These are phyloP conservation scores for Spizella passerina DNA, from an alignment of 2,797 vertebrate species.

Conservation along the genomic window DNA sequence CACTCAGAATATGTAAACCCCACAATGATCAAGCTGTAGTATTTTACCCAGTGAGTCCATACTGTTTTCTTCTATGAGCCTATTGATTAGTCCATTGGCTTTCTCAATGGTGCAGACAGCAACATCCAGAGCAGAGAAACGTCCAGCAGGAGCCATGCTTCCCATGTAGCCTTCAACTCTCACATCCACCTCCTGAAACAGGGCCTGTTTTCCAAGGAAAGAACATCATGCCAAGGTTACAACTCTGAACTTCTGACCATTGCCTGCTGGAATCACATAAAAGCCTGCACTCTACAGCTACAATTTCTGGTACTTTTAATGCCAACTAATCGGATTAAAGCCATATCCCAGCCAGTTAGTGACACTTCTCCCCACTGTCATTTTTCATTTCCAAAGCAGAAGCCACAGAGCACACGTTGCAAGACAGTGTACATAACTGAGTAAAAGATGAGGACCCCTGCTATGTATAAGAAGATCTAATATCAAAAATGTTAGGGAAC, in stretches of 20 bases:
- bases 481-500: neutral
- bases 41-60: slow-evolving; percentile 88
- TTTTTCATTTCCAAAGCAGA: neutral
- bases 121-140: slow-evolving; percentile 87
- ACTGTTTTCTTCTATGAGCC: slow-evolving; percentile 91
- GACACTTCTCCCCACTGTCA: neutral
- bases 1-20: neutral
- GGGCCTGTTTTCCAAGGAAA: slow-evolving; percentile 75
- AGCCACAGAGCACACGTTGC: neutral
- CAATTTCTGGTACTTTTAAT: neutral
- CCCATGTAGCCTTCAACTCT: slow-evolving; percentile 95
- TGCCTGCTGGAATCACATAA: neutral
- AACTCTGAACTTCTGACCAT: neutral
- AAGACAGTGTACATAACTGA: neutral
- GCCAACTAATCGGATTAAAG: neutral
- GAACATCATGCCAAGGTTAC: neutral
- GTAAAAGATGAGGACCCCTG: neutral
- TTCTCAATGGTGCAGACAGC: slow-evolving; percentile 98
- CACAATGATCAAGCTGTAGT: neutral
- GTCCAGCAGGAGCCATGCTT: slow-evolving; percentile 83
- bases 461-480: neutral
- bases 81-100: slow-evolving; percentile 93
- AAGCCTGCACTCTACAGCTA: neutral
- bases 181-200: slow-evolving; percentile 92
- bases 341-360: neutral